Base-by-base conservation (phyloP, 2,888 invertebrate species). In the Tenthredo mesomela region DNA sequence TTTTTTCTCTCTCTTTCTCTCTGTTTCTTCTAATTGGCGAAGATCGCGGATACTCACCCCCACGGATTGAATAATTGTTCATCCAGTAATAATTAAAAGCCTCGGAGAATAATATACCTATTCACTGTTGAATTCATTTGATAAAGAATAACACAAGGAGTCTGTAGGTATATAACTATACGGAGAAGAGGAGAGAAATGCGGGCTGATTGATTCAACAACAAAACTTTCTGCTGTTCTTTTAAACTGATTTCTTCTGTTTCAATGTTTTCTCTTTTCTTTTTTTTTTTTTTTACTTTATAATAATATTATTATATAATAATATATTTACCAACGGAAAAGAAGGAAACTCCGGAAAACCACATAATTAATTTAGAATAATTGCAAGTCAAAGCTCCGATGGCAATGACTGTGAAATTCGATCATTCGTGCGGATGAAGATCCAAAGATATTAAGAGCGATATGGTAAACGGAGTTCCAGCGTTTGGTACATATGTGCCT, bases 201-300 rank as follows among this genome's bases (percentile, higher is more conserved):
- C 2, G 29, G 67, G 67, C 67, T 67, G 29, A 67, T 67, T 67
- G 33, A 67, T 67, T 67, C 33, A 67, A 67, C 67, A 33, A 67
- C 12, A 33, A 33, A 33, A 67, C 67, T 67, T 67, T 29, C 29
- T 33, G 33, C 5, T 33, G 15, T 25, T 33, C 67, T 7, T 33
- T 67, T 18, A 15, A 67, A 67, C 67, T 18, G 1, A 3, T 47
- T 47, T 47, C 15, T 43, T n/a, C n/a, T n/a, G n/a, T n/a, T n/a
- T n/a, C n/a, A n/a, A n/a, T n/a, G n/a, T n/a, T n/a, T n/a, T n/a
- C n/a, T n/a, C n/a, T 43, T 43, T 47, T 47, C 15, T 12, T 47
- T 15, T 47, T 15, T 15, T 47, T 47, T 47, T 15, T 3, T 10
- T 12, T 10, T 43, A 3, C 12, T 43, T 12, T 47, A n/a, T n/a